Conservation (phyloP, 2,113 vertebrate species). For the Capreolus pygargus region DNA sequence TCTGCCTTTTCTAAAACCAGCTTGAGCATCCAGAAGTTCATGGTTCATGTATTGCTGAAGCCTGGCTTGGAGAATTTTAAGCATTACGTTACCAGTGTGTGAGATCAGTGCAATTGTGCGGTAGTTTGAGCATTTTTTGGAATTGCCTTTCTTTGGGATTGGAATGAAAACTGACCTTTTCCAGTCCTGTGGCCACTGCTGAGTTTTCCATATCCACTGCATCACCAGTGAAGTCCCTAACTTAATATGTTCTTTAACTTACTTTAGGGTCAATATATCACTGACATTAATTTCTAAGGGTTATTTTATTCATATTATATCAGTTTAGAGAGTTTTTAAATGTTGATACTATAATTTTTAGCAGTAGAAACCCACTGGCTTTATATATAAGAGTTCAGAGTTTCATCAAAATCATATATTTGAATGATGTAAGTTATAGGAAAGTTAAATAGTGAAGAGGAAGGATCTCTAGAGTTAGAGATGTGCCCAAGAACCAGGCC, state of each 20-base stretch:
- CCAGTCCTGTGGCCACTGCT: too few relatives aligned
- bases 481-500: neutral
- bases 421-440: neutral
- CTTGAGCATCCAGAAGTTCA: too few relatives aligned
- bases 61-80: too few relatives aligned
- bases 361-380: neutral
- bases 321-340: neutral
- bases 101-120: too few relatives aligned
- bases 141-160: too few relatives aligned
- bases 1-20: too few relatives aligned
- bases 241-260: neutral
- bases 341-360: neutral
- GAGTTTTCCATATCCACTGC: neutral
- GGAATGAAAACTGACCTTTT: too few relatives aligned
- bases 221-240: neutral
- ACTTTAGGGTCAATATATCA: neutral
- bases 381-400: neutral
- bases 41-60: too few relatives aligned
- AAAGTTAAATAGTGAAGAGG: neutral
- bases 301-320: neutral
- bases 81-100: too few relatives aligned
- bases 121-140: too few relatives aligned
- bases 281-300: neutral
- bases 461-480: neutral
- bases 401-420: neutral